phyloP scores from a whole-genome alignment of 2,113 vertebrate genomes.

The Talpa occidentalis region DNA sequence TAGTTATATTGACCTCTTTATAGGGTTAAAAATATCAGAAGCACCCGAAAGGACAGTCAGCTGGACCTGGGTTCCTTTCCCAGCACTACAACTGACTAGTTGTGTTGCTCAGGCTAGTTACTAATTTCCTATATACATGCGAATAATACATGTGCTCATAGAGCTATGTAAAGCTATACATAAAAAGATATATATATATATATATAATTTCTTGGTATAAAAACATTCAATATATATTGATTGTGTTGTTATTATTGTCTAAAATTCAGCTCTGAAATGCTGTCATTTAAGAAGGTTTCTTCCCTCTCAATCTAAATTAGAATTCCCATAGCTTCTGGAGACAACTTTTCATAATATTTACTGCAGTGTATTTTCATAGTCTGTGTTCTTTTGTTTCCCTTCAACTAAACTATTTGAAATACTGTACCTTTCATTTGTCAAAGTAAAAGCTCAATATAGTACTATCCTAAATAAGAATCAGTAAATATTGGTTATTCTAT shows the following conservation, averaged over 20 bases:
- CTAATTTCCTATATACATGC: neutral
- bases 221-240: neutral
- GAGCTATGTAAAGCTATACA: neutral
- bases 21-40: neutral
- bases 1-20: neutral
- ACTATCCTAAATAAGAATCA: neutral
- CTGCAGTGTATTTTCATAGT: neutral
- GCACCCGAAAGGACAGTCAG: fast-evolving
- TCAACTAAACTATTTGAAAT: neutral
- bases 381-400: neutral
- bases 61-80: neutral
- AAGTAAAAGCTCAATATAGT: neutral
- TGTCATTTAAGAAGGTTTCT: neutral
- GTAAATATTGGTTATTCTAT: neutral
- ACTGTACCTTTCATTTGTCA: neutral
- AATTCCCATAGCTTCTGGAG: neutral
- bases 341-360: neutral
- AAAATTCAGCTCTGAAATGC: neutral
- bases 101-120: neutral
- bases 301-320: neutral
- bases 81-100: neutral
- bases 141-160: neutral
- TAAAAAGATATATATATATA: no score
- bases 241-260: neutral
- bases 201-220: neutral